These are phyloP conservation scores for Zaprionus africanus DNA, from an alignment of 1,140 invertebrate genomes.

Conservation along the genomic window DNA sequence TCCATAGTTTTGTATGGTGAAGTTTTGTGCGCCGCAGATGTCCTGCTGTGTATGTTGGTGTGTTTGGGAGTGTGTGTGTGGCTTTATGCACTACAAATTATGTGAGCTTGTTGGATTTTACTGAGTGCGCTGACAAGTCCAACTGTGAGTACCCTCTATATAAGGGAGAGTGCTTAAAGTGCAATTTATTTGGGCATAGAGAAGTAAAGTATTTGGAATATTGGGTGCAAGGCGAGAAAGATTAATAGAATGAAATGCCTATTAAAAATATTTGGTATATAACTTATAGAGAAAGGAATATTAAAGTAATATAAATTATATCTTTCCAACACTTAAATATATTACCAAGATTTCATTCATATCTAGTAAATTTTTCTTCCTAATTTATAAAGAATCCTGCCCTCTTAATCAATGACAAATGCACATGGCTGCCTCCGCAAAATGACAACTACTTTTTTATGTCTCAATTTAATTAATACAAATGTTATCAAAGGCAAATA, in stretches of 20 bases:
- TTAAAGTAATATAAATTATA: neutral
- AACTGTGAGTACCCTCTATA: constrained; percentile 13
- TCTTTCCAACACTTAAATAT: too few species aligned
- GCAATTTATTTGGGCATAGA: neutral
- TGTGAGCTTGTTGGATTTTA: constrained; percentile 27
- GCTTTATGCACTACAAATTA: constrained; percentile 74
- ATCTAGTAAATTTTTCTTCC: neutral
- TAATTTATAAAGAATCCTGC: neutral
- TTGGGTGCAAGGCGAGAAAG: neutral
- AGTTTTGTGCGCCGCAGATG: constrained; percentile 71
- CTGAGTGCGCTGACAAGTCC: constrained; percentile 12
- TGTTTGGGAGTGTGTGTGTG: constrained; percentile 2
- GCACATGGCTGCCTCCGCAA: neutral
- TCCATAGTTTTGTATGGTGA: constrained; percentile 57
- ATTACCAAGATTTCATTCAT: neutral
- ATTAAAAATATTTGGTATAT: too few species aligned
- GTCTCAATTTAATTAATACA: constrained; percentile 11
- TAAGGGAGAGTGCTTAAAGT: constrained; percentile 4
- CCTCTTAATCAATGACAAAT: neutral
- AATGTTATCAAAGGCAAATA: neutral
- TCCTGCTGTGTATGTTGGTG: constrained; percentile 64
- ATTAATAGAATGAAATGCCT: neutral
- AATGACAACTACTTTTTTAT: neutral
- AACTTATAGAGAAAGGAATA: neutral
- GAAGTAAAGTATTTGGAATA: neutral